These are phyloP conservation scores for Triplophysa bombifrons DNA, from an alignment of 2,797 vertebrate species.

Conservation along the genomic window DNA sequence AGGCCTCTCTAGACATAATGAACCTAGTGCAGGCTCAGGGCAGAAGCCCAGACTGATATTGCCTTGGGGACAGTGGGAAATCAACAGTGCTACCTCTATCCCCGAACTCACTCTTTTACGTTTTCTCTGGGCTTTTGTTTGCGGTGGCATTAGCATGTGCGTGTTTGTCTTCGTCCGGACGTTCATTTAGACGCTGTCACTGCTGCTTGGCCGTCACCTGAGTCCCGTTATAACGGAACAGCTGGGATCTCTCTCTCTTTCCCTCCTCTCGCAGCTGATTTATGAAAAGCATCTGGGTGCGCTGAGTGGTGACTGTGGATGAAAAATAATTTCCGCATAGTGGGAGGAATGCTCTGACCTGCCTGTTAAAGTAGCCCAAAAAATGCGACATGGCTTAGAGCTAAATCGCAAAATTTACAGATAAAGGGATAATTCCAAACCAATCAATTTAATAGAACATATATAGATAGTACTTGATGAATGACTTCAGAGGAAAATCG, in stretches of 20 bases:
- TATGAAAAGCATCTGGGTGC: slow-evolving; percentile 65
- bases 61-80: slow-evolving; percentile 61
- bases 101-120: slow-evolving; percentile 16
- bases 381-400: not conserved
- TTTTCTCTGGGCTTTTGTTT: slow-evolving; percentile 66
- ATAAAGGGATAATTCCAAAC: not conserved
- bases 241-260: slow-evolving; percentile 56
- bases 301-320: slow-evolving; percentile 44
- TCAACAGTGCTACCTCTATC: slow-evolving; percentile 35
- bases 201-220: slow-evolving; percentile 70
- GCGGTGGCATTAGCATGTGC: slow-evolving; percentile 43
- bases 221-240: slow-evolving; percentile 74
- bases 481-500: too few species aligned
- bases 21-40: slow-evolving; percentile 64
- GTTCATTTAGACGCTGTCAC: slow-evolving; percentile 63
- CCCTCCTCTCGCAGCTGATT: slow-evolving; percentile 52
- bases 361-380: not conserved
- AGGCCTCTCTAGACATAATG: slow-evolving; percentile 77
- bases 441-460: too few species aligned
- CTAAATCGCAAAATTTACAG: slow-evolving; percentile 1
- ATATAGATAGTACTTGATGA: too few species aligned
- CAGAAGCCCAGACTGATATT: slow-evolving; percentile 59
- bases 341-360: slow-evolving; percentile 43
- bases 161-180: slow-evolving; percentile 54
- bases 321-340: slow-evolving; percentile 58